Conservation (phyloP, 2,113 vertebrate species). For the Microtus montanus region DNA sequence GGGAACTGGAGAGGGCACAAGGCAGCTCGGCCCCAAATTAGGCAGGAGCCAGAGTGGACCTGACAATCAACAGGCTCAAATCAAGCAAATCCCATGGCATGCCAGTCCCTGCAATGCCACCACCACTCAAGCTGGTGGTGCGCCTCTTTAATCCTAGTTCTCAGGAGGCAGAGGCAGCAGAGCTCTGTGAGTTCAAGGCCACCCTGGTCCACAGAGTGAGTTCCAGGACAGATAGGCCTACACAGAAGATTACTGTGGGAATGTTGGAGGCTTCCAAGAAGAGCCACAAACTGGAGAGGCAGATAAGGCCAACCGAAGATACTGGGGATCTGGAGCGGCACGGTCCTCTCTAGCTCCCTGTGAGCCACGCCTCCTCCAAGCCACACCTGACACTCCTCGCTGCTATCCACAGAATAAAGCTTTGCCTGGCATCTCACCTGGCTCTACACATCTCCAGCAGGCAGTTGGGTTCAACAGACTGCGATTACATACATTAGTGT, state of each 20-base stretch:
- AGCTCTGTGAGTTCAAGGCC: too few relatives aligned
- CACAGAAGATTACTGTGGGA: not conserved
- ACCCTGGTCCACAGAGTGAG: too few relatives aligned
- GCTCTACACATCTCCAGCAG: not conserved
- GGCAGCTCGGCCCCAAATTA: not conserved
- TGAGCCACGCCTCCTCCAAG: not conserved
- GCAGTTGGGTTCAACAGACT: not conserved
- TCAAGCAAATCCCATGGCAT: not conserved
- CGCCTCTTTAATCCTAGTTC: too few relatives aligned
- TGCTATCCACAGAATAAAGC: not conserved
- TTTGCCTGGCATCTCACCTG: not conserved
- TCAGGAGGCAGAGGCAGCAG: too few relatives aligned
- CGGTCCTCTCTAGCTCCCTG: not conserved
- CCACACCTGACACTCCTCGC: not conserved
- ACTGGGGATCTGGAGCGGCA: not conserved
- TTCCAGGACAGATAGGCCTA: too few relatives aligned
- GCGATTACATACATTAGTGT: not conserved
- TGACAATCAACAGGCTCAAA: not conserved
- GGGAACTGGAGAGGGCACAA: not conserved
- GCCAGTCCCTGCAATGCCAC: not conserved
- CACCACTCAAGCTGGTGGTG: too few relatives aligned
- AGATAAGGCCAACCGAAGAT: not conserved
- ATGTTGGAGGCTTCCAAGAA: constrained; percentile 20
- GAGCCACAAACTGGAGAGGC: not conserved
- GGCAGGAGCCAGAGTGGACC: not conserved